Percentiles rank a stretch among this genome's conserved stretches.
Conservation (phyloP, 2,113 vertebrate species). For the Petromus typicus region DNA sequence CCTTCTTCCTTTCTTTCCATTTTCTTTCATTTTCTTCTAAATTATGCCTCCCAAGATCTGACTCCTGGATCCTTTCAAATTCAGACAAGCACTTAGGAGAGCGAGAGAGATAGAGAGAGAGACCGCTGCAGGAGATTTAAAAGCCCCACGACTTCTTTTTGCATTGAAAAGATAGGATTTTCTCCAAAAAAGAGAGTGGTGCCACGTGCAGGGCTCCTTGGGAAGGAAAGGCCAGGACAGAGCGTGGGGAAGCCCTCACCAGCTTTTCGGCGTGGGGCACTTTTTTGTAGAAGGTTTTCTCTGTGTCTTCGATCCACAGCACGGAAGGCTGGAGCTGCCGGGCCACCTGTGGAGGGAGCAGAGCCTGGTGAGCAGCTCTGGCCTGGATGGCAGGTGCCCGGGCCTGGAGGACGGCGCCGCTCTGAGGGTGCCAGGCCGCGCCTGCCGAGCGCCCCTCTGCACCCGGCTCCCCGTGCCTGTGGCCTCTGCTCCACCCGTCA, state of each 20-base stretch:
- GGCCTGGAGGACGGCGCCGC: rapidly evolving
- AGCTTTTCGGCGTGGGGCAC: constrained; percentile 82
- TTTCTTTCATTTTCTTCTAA: constrained; percentile 2
- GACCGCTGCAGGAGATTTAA: neutral
- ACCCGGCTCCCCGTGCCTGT: rapidly evolving
- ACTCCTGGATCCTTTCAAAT: neutral
- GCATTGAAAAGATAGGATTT: neutral
- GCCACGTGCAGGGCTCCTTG: rapidly evolving
- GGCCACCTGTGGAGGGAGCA: constrained; percentile 87
- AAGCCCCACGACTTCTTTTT: neutral
- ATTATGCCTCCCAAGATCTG: constrained; percentile 27
- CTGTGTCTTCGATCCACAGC: constrained; percentile 91
- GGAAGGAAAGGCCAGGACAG: neutral
- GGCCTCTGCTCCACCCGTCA: neutral
- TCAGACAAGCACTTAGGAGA: neutral
- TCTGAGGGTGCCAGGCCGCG: rapidly evolving
- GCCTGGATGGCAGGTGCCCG: neutral
- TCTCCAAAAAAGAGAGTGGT: neutral
- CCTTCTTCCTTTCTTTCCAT: neutral
- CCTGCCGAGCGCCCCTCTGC: neutral
- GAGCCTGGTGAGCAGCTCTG: rapidly evolving
- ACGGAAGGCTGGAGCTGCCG: constrained; percentile 91
- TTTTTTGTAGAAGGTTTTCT: constrained; percentile 91
- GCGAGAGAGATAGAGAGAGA: neutral
- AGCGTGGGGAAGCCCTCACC: constrained; percentile 80